Evolutionary conservation across 2,888 invertebrate genomes (phyloP), one percentile per base, ranked within the genome.

Genomic region (Cephus nigrinus): DNA sequence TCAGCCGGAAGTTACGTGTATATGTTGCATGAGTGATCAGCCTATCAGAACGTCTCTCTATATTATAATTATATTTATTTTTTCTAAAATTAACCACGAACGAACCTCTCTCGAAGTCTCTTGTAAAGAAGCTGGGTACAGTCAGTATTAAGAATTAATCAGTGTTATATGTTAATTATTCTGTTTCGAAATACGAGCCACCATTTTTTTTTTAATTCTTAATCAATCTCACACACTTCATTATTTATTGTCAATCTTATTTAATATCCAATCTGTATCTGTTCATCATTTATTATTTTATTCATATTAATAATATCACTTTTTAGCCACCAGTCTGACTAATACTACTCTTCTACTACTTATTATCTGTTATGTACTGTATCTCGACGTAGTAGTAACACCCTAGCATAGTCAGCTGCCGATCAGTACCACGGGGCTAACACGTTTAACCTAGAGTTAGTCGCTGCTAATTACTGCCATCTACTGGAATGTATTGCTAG

Each of bases 11-110:
- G 76, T 76, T 31, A 69, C 69, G 76, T 76, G 76, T 76, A 36
- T 76, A 69, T 76, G 76, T 76, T 36, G 68, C 76, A 76, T 40
- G 72, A 69, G 68, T 76, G 78, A 69, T 55, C 55, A 74, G 30
- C 68, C 75, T 69, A 31, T 55, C 55, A 23, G 23, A 55, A 55
- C 55, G 23, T 55, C 23, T 55, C 55, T 55, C 23, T 55, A 23
- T 55, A 55, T 55, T 55, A 55, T 55, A 23, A 40, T 23, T 23
- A 55, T 23, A 23, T 55, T 23, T 55, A 55, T 55, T 55, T 55
- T 55, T 55, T 23, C 12, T 40, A 9, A 23, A 55, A 55, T 55
- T 55, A 1, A 55, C 5, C 55, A 55, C 55, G 23, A 55, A 23
- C 23, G 23, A 55, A 55, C 55, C 9, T 30, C 30, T 30, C 30